These are phyloP conservation scores for Drosophila anomelani DNA, from an alignment of 2,888 invertebrate genomes.

Conservation along the genomic window DNA sequence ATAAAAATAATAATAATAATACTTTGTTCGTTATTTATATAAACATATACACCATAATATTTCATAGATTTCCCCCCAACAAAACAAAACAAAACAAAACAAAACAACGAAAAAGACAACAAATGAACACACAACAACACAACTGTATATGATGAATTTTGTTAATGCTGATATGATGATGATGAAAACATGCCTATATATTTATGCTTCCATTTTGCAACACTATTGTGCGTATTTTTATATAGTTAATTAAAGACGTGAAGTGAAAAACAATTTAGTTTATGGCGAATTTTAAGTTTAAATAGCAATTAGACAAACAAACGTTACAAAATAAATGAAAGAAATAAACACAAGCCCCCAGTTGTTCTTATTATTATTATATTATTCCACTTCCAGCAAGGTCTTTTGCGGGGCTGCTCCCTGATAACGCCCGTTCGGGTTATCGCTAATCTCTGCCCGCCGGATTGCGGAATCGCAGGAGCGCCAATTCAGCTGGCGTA, in stretches of 20 bases:
- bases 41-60: constrained; percentile 30
- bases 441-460: constrained; percentile 18
- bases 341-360: constrained; percentile 10
- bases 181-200: constrained; percentile 46
- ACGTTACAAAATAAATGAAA: constrained; percentile 66
- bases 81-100: constrained; percentile 12
- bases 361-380: constrained; percentile 6
- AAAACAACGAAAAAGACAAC: constrained; percentile 43
- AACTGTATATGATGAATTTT: constrained; percentile 55
- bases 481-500: no score
- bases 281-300: constrained; percentile 70
- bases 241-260: constrained; percentile 62
- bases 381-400: constrained; percentile 7
- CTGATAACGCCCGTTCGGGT: constrained; percentile 4
- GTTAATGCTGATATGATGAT: constrained; percentile 52
- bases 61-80: constrained; percentile 32
- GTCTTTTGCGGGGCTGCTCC: not conserved
- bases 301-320: constrained; percentile 57
- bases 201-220: constrained; percentile 69
- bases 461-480: not conserved
- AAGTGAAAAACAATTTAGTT: constrained; percentile 62
- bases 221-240: constrained; percentile 69
- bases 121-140: constrained; percentile 22
- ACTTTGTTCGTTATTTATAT: constrained; percentile 51
- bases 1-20: constrained; percentile 14